phyloP scores from a whole-genome alignment of 1,140 invertebrate species.

The Bombus pyrosoma region DNA sequence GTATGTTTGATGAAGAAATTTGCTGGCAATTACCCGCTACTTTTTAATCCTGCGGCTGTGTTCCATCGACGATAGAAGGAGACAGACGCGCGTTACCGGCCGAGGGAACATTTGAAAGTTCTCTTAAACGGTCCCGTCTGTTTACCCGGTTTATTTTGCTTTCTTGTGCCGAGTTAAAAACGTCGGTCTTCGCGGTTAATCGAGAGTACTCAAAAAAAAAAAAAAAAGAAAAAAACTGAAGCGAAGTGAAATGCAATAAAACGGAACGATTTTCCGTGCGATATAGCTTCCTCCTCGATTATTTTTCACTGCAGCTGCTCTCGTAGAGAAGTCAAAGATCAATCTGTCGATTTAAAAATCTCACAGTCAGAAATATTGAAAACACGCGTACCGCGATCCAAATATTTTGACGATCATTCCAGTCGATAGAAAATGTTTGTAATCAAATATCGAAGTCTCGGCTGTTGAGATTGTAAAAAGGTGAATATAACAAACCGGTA shows the following conservation, averaged over 20 bases:
- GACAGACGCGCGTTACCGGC: background rate
- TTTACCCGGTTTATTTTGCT: constrained; percentile 20
- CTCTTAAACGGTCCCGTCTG: background rate
- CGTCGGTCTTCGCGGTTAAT: constrained; percentile 16
- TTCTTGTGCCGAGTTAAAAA: constrained; percentile 7
- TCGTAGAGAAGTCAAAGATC: background rate
- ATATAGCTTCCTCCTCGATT: background rate
- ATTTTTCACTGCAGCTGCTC: background rate
- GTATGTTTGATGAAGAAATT: constrained; percentile 48
- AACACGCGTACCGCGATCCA: background rate
- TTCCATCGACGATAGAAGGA: background rate
- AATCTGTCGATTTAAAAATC: background rate
- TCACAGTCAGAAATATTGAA: background rate
- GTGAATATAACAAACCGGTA: constrained; percentile 73
- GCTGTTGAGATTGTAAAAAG: constrained; percentile 53
- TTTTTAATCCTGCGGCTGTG: background rate
- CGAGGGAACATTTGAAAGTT: background rate
- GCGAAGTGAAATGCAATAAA: constrained; percentile 20
- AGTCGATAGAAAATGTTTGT: constrained; percentile 60
- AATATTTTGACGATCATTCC: background rate
- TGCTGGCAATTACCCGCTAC: constrained; percentile 11
- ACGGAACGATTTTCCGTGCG: background rate
- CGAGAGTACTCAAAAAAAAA: background rate
- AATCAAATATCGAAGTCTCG: constrained; percentile 66
- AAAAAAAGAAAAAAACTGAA: too few species aligned